Conservation (phyloP, 2,888 invertebrate species). For the Mythimna albipuncta region DNA sequence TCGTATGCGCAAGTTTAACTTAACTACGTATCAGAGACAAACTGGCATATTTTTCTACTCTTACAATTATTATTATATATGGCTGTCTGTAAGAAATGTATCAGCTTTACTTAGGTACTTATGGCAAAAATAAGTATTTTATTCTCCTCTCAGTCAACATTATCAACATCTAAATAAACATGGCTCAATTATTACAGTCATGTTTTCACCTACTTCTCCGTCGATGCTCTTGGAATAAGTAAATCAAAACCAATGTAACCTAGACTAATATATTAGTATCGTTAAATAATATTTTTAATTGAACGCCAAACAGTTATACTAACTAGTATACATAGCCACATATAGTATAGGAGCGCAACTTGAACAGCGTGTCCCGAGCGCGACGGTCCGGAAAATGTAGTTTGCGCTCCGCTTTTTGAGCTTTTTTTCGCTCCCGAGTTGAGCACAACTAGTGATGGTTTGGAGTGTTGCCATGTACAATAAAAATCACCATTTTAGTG, state of each 20-base stretch:
- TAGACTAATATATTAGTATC: neutral
- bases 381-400: conserved; percentile 73
- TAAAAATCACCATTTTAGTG: conserved; percentile 49
- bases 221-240: neutral
- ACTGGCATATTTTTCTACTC: conserved; percentile 6
- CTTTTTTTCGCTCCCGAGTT: conserved; percentile 57
- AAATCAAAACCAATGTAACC: neutral
- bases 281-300: neutral
- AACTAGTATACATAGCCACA: neutral
- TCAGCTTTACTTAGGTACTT: neutral
- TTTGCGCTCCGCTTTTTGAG: conserved; percentile 64
- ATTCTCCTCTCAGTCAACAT: neutral
- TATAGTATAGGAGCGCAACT: conserved; percentile 15
- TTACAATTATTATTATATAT: conserved; percentile 20
- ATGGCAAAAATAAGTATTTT: conserved; percentile 4
- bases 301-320: neutral
- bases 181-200: neutral
- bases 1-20: conserved; percentile 45
- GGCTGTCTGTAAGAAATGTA: conserved; percentile 6
- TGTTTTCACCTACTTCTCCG: neutral
- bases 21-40: conserved; percentile 38
- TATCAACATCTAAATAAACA: neutral
- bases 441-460: conserved; percentile 53
- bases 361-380: conserved; percentile 46
- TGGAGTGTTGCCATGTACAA: conserved; percentile 62